Base-by-base conservation (phyloP, 2,888 invertebrate genomes). In the Dynastes tityus region DNA sequence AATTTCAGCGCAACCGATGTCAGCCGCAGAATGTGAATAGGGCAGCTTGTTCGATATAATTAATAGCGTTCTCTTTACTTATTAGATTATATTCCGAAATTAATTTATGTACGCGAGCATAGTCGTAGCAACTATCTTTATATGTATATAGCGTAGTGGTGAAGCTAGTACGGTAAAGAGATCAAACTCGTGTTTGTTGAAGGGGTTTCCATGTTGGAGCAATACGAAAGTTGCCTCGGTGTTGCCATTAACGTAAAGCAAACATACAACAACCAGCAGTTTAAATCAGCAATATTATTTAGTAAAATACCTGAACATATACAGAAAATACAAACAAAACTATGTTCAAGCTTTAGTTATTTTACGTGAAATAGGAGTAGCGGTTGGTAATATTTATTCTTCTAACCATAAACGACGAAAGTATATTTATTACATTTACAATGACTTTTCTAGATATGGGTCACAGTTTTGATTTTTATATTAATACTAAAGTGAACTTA, bases 11-110 rank as follows among this genome's bases (percentile, higher is more conserved):
- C 51, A 70, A 45, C 45, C 45, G n/a, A 37, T 67, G 49, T 67
- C 67, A 22, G 67, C 40, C 67, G 37, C 55, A 16, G 58, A 22
- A 58, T 58, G 37, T 58, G 22, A 11, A 71, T 40, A 22, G 32
- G 40, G 11, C 58, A 16, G 40, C 32, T 32, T 37, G 55, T 58
- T 37, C 73, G 73, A 22, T 55, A 73, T 58, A 73, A 37, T 73
- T 73, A 58, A 58, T 73, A 40, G 55, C 37, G 2, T 40, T 61
- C 58, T 37, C 58, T 73, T 22, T 73, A 40, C 40, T 40, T 73
- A 58, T 73, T 55, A 73, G 58, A 73, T 58, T 67, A 49, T 45
- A 49, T 67, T 27, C 27, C 16, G 22, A 45, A 22, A 49, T 49
- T 67, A 67, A 67, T 67, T 67, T 49, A 67, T 67, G 67, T 49